These are phyloP conservation scores for Apteryx mantelli DNA, from an alignment of 2,113 vertebrate genomes.

Conservation along the genomic window DNA sequence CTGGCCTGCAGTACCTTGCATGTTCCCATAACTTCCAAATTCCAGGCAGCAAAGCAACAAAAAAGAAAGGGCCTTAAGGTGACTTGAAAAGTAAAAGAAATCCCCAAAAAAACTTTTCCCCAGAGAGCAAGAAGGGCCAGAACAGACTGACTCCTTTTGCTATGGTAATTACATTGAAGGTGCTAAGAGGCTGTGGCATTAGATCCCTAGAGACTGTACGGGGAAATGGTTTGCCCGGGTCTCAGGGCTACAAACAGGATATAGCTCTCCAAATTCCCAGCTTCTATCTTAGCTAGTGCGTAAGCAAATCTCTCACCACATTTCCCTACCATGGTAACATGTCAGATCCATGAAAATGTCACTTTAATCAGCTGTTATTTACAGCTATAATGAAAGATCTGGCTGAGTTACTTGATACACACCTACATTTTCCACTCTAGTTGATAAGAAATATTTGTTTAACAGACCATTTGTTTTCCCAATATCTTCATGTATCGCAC, in stretches of 20 bases:
- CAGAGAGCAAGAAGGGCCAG: neutral
- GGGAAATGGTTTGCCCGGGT: neutral
- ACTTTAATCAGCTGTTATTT: slow-evolving; percentile 64
- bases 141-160: neutral
- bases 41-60: slow-evolving; percentile 12
- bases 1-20: neutral
- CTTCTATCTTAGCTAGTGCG: neutral
- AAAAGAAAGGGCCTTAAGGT: neutral
- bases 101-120: neutral
- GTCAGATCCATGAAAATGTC: slow-evolving; percentile 63
- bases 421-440: neutral
- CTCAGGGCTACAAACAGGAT: slow-evolving; percentile 11
- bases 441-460: slow-evolving; percentile 63
- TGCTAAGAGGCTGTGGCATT: neutral
- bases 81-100: neutral
- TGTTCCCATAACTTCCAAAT: neutral
- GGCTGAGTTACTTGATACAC: slow-evolving; percentile 53
- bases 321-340: slow-evolving; percentile 52
- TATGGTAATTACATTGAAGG: neutral
- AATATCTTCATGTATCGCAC: slow-evolving; percentile 20
- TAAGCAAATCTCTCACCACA: slow-evolving; percentile 52
- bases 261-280: slow-evolving; percentile 40
- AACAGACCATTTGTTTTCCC: slow-evolving; percentile 62
- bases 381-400: slow-evolving; percentile 61
- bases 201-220: neutral